These are phyloP conservation scores for Pterocles gutturalis DNA, from an alignment of 2,113 vertebrate species.

Conservation along the genomic window DNA sequence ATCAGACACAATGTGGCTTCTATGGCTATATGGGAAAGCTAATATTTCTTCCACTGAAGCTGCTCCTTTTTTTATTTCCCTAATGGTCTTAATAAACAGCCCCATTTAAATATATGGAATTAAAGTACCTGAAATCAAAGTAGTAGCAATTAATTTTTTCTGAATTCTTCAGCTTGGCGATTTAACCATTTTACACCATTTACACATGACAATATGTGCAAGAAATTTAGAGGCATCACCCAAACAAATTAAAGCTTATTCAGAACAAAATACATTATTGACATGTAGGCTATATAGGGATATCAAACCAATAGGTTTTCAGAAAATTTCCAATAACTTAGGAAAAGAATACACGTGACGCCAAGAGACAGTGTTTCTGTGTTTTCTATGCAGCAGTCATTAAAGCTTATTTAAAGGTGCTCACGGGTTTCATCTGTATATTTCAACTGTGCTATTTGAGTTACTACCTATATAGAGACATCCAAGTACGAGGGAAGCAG, in stretches of 20 bases:
- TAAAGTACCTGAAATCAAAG: not conserved
- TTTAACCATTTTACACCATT: not conserved
- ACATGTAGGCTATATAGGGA: rapidly evolving
- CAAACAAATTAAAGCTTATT: not conserved
- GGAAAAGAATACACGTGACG: not conserved
- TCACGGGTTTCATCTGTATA: not conserved
- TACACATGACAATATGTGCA: not conserved
- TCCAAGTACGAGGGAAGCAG: not conserved
- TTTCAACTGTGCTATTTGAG: not conserved
- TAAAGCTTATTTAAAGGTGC: not conserved
- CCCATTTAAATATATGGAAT: not conserved
- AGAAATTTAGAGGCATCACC: not conserved
- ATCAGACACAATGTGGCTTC: too few relatives aligned
- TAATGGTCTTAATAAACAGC: not conserved
- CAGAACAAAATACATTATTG: not conserved
- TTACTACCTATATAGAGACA: not conserved
- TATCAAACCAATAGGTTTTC: not conserved
- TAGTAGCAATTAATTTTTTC: not conserved
- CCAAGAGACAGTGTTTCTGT: not conserved
- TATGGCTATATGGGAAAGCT: not conserved
- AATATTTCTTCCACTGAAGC: not conserved
- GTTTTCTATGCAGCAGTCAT: not conserved
- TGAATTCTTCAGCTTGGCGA: not conserved
- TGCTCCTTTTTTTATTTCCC: not conserved
- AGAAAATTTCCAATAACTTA: not conserved